Percentiles rank a stretch among this genome's conserved stretches.
These are phyloP conservation scores for Atherix ibis DNA, from an alignment of 2,888 invertebrate species.

Conservation along the genomic window DNA sequence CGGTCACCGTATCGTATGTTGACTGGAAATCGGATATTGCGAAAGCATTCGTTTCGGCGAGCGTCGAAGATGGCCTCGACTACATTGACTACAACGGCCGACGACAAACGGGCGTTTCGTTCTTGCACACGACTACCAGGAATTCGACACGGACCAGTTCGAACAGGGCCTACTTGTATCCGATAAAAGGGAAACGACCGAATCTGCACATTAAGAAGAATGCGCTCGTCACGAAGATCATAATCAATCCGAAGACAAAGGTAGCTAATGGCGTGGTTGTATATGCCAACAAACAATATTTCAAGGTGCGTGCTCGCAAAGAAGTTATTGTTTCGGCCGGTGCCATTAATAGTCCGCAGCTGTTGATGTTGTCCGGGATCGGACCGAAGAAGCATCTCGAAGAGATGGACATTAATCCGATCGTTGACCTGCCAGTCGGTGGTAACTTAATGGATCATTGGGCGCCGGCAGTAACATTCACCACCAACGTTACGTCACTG, in stretches of 20 bases:
- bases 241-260: conserved; percentile 36
- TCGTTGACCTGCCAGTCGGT: conserved; percentile 46
- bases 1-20: conserved; percentile 39
- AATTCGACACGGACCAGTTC: conserved; percentile 43
- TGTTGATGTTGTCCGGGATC: conserved; percentile 64
- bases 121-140: conserved; percentile 42
- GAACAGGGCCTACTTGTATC: conserved; percentile 43
- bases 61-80: conserved; percentile 43
- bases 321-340: conserved; percentile 64
- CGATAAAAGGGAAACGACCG: conserved; percentile 33
- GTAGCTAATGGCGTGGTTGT: conserved; percentile 41
- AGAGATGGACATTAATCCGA: conserved; percentile 36
- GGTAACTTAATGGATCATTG: conserved; percentile 48
- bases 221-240: conserved; percentile 38
- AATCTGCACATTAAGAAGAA: conserved; percentile 43
- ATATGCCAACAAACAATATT: conserved; percentile 29
- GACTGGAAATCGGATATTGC: conserved; percentile 42
- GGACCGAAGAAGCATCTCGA: conserved; percentile 43
- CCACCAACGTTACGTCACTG: conserved; percentile 31
- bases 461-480: conserved; percentile 51
- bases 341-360: conserved; percentile 63
- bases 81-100: conserved; percentile 52
- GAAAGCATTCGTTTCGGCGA: conserved; percentile 46
- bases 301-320: conserved; percentile 38
- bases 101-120: conserved; percentile 43